A percentile compares a stretch with the other conserved stretches of the same genome.
phyloP scores from a whole-genome alignment of 2,888 invertebrate species.

The Gandaritis pyraliata region DNA sequence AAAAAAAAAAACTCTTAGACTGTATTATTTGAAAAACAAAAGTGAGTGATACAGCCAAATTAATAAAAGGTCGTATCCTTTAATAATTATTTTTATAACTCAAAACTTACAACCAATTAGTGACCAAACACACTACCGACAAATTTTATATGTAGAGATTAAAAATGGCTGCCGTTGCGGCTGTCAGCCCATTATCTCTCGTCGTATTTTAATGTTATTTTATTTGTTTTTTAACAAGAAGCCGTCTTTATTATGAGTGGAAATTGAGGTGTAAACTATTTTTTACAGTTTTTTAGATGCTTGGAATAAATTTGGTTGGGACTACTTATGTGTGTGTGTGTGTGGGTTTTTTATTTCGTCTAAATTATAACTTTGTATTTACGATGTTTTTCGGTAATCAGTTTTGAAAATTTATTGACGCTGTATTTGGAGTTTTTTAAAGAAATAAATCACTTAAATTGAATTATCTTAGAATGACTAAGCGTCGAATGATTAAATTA shows the following conservation, averaged over 20 bases:
- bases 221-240: conserved; percentile 60
- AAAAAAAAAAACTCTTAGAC: no score
- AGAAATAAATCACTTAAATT: background rate
- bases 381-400: background rate
- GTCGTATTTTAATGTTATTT: conserved; percentile 65
- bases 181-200: conserved; percentile 62
- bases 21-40: background rate
- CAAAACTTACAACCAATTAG: conserved; percentile 54
- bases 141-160: conserved; percentile 58
- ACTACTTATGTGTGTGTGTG: conserved; percentile 20
- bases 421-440: background rate
- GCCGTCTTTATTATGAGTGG: conserved; percentile 58
- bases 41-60: background rate
- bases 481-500: no score
- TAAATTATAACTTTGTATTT: conserved; percentile 17
- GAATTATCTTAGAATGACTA: no score
- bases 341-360: conserved; percentile 12
- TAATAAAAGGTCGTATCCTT: conserved; percentile 1
- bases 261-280: conserved; percentile 63
- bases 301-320: conserved; percentile 14
- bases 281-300: conserved; percentile 20
- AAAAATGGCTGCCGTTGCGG: conserved; percentile 53
- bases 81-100: conserved; percentile 27
- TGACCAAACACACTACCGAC: conserved; percentile 49
- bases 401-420: conserved; percentile 1